Base-by-base conservation (phyloP, 2,113 vertebrate genomes). In the Murina feae region DNA sequence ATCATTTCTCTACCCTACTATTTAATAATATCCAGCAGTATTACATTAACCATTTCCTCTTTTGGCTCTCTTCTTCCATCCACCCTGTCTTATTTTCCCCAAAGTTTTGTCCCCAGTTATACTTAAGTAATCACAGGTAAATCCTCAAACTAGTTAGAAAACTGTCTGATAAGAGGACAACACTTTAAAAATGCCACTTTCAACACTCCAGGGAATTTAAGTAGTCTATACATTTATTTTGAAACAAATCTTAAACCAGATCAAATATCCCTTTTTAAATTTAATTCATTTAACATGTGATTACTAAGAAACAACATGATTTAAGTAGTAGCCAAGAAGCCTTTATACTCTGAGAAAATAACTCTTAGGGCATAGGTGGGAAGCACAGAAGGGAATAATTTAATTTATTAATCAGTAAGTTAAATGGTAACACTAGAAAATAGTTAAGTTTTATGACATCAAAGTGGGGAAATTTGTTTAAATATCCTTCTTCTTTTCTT, bases 211-310 rank as follows among this genome's bases (percentile, higher is more conserved):
- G 25, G 35, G 17, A 53, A 86, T 13, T 79, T 86, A 82, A 81
- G 8, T 35, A 93, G 17, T 16, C 17, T 80, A 94, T 13, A 49
- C 21, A 87, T 84, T 75, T 63, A 90, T 68, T 93, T 58, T 88
- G 65, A 90, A 94, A 88, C 42, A 92, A 80, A 89, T 75, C 85
- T 53, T 81, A 92, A 35, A 49, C 85, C 20, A 83, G 32, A 79
- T 47, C 30, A 66, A 91, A 69, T n/a, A 74, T 25, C 69, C 13
- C 49, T 86, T 87, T 84, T 82, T 35, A 76, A 89, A 88, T 42
- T 25, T 82, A 94, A 69, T 47, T 95, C 9, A 93, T 49, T 92
- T 81, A 93, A 69, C 25, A 63, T 6, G 1, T 74, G 60, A 55
- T 30, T 69, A 89, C 11, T 90, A 42, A 92, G 65, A 93, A 91